phyloP scores from a whole-genome alignment of 2,113 vertebrate genomes.

The Rissa tridactyla region DNA sequence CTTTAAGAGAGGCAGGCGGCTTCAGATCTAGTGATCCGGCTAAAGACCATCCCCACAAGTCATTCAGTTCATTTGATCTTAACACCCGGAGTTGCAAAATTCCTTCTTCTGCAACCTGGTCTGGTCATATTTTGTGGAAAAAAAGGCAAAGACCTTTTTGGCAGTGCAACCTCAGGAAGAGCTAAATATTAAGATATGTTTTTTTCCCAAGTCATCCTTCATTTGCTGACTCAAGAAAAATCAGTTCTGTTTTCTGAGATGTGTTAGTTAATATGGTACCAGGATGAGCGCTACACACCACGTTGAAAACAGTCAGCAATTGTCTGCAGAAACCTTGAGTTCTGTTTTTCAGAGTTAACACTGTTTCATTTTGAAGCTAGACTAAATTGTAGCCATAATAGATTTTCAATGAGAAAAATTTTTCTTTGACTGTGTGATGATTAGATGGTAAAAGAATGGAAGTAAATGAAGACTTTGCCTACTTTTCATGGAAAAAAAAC shows the following conservation, averaged over 20 bases:
- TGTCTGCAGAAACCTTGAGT: not conserved
- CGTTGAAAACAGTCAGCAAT: not conserved
- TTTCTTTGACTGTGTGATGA: not conserved
- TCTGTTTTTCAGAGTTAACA: not conserved
- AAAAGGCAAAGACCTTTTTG: not conserved
- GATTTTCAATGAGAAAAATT: not conserved
- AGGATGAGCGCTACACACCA: not conserved
- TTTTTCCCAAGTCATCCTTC: not conserved
- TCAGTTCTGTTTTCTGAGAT: not conserved
- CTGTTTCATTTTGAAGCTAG: not conserved
- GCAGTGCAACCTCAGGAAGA: not conserved
- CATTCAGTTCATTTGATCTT: not conserved
- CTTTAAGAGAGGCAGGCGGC: not conserved
- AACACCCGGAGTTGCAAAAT: not conserved
- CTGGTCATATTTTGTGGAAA: not conserved
- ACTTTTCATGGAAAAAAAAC: not conserved
- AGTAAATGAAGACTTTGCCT: not conserved
- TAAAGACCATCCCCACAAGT: not conserved
- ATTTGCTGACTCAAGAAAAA: not conserved
- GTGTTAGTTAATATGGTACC: not conserved
- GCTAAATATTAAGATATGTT: fast-evolving
- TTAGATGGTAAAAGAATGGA: not conserved
- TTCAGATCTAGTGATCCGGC: not conserved
- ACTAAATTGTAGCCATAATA: not conserved
- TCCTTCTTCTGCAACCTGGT: not conserved